phyloP scores from a whole-genome alignment of 2,113 vertebrate species.

The Leucosticte australis region DNA sequence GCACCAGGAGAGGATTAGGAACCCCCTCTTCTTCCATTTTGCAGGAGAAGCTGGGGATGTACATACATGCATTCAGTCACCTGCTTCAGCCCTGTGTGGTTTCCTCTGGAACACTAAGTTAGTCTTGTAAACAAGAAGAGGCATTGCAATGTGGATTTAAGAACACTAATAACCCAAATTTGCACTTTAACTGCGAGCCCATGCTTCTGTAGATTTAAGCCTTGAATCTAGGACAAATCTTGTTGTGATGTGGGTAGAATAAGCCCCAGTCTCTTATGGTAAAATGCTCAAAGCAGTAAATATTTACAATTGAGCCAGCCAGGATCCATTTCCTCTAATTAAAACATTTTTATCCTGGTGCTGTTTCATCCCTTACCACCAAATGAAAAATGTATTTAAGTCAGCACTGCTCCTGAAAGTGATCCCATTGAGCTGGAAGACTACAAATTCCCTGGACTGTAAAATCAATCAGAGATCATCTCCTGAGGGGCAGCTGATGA shows the following conservation, averaged over 20 bases:
- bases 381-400: not conserved
- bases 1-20: not conserved
- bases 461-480: not conserved
- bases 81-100: not conserved
- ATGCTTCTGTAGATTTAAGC: not conserved
- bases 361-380: not conserved
- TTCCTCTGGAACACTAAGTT: not conserved
- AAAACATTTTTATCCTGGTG: slow-evolving; percentile 21
- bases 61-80: rapidly evolving
- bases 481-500: not conserved
- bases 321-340: slow-evolving; percentile 35
- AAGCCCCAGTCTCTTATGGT: not conserved
- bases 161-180: not conserved
- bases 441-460: not conserved
- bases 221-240: slow-evolving; percentile 6
- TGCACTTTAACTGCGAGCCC: not conserved
- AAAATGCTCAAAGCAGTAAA: slow-evolving; percentile 35
- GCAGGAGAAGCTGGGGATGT: not conserved
- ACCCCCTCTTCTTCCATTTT: not conserved
- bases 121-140: not conserved
- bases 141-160: not conserved
- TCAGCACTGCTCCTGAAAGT: not conserved
- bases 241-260: not conserved
- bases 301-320: not conserved
- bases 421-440: not conserved